Base-by-base conservation (phyloP, 2,113 vertebrate genomes). In the Thymallus thymallus region DNA sequence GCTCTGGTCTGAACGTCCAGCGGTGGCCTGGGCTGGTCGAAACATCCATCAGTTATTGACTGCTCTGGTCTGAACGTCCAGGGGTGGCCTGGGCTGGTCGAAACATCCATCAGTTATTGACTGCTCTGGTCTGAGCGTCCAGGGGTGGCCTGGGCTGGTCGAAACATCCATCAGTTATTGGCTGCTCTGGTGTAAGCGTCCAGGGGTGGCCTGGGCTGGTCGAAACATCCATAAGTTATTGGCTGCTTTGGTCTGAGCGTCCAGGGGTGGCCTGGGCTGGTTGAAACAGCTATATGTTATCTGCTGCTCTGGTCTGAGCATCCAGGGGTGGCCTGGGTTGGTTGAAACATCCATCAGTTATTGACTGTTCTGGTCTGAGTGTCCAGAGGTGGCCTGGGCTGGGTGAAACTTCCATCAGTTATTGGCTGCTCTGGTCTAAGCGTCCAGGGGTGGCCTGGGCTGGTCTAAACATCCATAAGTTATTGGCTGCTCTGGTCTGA, bases 1-100 rank as follows among this genome's bases (percentile, higher is more conserved):
- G 1, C 63, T 63, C 64, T 24, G 12, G 58, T 76, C 71, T 62
- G 71, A 73, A 18, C 46, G 69, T 64, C 18, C 20, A 45, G 62
- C 5, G 70, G 46, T 22, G 77, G 66, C 71, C 76, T 64, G 13
- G 73, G 9, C 9, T 41, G 9, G 35, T 41, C 35, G 51, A 55
- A 55, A 18, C 51, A 79, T 82, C 72, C 68, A 22, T 64, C 67
- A 66, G 72, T 46, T n/a, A 65, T 72, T 75, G 64, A 64, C 60
- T 71, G 1, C 63, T 63, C 64, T 24, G 12, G 58, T 75, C 66
- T 65, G 68, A 73, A 18, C 29, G 69, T 64, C 12, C 20, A 45
- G 62, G 7, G 70, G 46, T 22, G 74, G 63, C 71, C 76, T 64
- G 13, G 73, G 26, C 26, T 26, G 26, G 26, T 26, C 26, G 26